Evolutionary conservation across 2,888 invertebrate species (phyloP), one percentile per base, ranked within the genome.

Genomic region (Leucoma salicis): DNA sequence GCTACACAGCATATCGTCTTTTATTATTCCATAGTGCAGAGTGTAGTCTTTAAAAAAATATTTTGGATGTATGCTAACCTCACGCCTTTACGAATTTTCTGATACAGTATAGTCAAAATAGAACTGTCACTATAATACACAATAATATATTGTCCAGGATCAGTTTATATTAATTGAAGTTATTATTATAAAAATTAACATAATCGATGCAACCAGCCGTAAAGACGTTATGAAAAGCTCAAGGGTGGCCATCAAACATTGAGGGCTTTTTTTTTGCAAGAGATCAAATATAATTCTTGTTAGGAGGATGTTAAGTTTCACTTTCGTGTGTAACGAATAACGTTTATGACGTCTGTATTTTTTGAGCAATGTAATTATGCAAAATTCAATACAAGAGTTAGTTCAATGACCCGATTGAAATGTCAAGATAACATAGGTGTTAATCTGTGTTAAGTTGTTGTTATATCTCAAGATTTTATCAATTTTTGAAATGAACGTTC

Each of bases 121-220:
- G n/a, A n/a, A n/a, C n/a, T n/a, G n/a, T n/a, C n/a, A n/a, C n/a
- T n/a, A n/a, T n/a, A n/a, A n/a, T n/a, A n/a, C n/a, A n/a, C n/a
- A n/a, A n/a, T n/a, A n/a, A n/a, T n/a, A n/a, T n/a, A n/a, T 65
- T 65, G 63, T 65, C 8, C 53, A 40, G 39, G 49, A 49, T 46
- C 50, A 53, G 51, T 29, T 60, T 68, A 70, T 74, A 27, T 4
- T 72, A 73, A 73, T 73, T 74, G 70, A 69, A 76, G 67, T 77
- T 70, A 66, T 74, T 70, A 68, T 70, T 71, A 73, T 49, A 61
- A 57, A 58, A 67, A 80, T 82, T 76, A 74, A 53, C 78, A 82
- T 82, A 82, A 84, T 82, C 77, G 72, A 66, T 61, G 66, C 77
- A 74, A 68, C 77, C 78, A 67, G 56, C 70, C 75, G 66, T 75